Conservation (phyloP, 2,888 invertebrate genomes). For the Melolontha melolontha region DNA sequence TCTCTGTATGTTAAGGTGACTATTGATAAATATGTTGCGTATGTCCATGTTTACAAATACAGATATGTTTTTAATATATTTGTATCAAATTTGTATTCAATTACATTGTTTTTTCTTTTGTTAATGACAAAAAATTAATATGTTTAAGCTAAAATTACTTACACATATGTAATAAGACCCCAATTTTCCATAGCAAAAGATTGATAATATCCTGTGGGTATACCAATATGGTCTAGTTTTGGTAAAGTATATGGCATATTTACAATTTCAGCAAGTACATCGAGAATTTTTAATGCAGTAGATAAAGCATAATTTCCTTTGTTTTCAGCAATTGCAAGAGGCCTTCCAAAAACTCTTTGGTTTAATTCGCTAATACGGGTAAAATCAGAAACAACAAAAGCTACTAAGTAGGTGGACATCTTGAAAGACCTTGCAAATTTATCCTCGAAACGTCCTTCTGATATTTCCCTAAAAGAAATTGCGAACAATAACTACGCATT, state of each 20-base stretch:
- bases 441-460: conserved; percentile 13
- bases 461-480: background rate
- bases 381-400: conserved; percentile 83
- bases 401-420: conserved; percentile 88
- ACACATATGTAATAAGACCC: conserved; percentile 83
- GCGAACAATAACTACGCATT: no score
- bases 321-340: conserved; percentile 52
- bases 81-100: no score
- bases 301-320: conserved; percentile 63
- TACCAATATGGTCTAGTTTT: conserved; percentile 83
- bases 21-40: no score
- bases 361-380: conserved; percentile 47
- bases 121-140: no score
- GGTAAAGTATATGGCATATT: conserved; percentile 66
- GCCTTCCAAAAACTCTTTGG: conserved; percentile 28
- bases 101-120: no score
- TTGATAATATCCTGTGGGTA: conserved; percentile 78
- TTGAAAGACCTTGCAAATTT: conserved; percentile 57
- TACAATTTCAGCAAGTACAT: conserved; percentile 70
- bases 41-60: no score
- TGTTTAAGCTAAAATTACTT: no score
- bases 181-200: conserved; percentile 95
- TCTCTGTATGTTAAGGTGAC: no score
- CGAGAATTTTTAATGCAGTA: conserved; percentile 65
- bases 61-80: no score